Conservation (phyloP, 2,888 invertebrate genomes). For the Scaeva pyrastri region DNA sequence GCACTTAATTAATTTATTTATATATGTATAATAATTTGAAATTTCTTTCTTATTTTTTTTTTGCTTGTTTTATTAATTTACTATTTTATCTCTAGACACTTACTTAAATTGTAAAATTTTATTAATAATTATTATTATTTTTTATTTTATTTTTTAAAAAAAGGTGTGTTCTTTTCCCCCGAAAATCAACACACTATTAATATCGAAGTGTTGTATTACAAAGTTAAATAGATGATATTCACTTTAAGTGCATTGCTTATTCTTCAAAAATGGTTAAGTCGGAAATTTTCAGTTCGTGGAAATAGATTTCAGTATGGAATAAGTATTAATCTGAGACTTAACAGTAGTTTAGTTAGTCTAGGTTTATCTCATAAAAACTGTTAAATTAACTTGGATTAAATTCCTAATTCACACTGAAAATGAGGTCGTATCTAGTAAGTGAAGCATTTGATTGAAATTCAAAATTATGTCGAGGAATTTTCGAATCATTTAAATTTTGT, state of each 20-base stretch:
- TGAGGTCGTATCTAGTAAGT: too few relatives aligned
- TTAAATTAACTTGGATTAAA: too few relatives aligned
- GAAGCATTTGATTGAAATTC: too few relatives aligned
- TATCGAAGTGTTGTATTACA: conserved; percentile 18
- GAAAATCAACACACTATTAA: conserved; percentile 18
- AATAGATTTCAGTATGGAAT: too few relatives aligned
- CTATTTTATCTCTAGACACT: conserved; percentile 57
- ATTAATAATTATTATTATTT: conserved; percentile 25
- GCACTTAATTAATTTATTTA: conserved; percentile 55
- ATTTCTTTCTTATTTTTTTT: conserved; percentile 39
- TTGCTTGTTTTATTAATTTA: conserved; percentile 41
- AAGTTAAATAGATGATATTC: conserved; percentile 11
- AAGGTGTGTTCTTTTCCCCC: conserved; percentile 18
- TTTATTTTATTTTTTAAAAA: conserved; percentile 23
- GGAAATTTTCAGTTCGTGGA: not conserved
- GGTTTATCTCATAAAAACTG: too few relatives aligned
- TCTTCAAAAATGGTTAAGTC: conserved; percentile 8
- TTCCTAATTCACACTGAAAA: too few relatives aligned
- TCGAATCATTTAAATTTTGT: too few relatives aligned
- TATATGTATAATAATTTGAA: conserved; percentile 40
- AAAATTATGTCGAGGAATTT: too few relatives aligned
- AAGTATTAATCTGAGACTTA: too few relatives aligned
- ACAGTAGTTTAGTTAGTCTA: too few relatives aligned
- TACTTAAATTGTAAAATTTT: conserved; percentile 58
- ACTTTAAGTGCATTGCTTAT: conserved; percentile 21